Base-by-base conservation (phyloP, 2,113 vertebrate genomes). In the Pelusios castaneus region DNA sequence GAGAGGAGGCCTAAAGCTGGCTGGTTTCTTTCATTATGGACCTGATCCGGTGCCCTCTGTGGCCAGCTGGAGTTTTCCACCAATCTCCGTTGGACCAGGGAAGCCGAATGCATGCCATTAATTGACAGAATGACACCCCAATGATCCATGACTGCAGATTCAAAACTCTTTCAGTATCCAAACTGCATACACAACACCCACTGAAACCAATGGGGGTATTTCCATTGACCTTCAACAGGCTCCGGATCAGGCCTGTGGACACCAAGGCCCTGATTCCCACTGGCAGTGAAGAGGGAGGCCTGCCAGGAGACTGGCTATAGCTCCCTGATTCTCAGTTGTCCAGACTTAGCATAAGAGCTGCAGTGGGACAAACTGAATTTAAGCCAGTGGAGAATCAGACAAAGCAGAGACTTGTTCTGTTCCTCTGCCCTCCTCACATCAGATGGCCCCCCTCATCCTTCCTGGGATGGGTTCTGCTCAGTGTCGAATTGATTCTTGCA, bases 11-110 rank as follows among this genome's bases (percentile, higher is more conserved):
- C 3, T 94, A 56, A 91, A 90, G n/a, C 17, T 21, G 81, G 73
- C 47, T 86, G 91, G 80, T 85, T 45, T 73, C 81, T 90, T 83
- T 80, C 34, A 84, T 51, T 81, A 43, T 56, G 45, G 52, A 41
- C 79, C 56, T 87, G 56, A 73, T 82, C 43, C 45, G 87, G 56
- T 21, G 89, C 41, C 49, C 79, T 58, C 49, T 47, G 45, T 25
- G 92, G 51, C 27, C 80, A 94, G 58, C 63, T 92, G 84, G 82
- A 90, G n/a, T 27, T 56, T 29, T 77, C 91, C 92, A 88, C 88
- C 80, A n/a, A 91, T 25, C 84, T 84, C 92, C 91, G 87, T 56
- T 93, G 87, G 89, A 85, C 29, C 89, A 3, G 2, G 84, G 87
- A 82, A 80, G 6, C 47, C 82, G 80, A 73, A 78, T 84, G 55